These are phyloP conservation scores for Pseudopleuronectes americanus DNA, from an alignment of 2,797 vertebrate species.

Conservation along the genomic window DNA sequence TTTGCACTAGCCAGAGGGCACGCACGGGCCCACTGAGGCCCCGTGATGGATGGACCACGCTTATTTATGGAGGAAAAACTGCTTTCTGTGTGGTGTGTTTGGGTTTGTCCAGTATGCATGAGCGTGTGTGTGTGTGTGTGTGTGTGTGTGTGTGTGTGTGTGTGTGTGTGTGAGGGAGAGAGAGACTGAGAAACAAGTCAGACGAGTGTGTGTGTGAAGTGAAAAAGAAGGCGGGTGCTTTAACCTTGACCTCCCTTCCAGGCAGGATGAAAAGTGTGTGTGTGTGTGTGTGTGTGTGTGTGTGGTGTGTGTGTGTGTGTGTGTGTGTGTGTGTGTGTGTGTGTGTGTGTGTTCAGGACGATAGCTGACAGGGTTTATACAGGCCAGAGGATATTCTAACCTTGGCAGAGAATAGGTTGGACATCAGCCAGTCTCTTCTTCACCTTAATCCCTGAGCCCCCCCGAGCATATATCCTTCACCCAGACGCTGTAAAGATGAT, in stretches of 20 bases:
- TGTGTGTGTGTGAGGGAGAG: background rate
- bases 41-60: constrained; percentile 72
- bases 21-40: constrained; percentile 56
- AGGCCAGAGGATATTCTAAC: constrained; percentile 74
- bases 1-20: constrained; percentile 74
- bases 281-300: constrained; percentile 13
- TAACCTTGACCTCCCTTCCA: constrained; percentile 67
- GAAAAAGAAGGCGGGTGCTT: constrained; percentile 7
- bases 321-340: constrained; percentile 15
- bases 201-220: constrained; percentile 23
- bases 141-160: no score
- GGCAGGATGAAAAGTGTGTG: constrained; percentile 44
- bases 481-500: constrained; percentile 44
- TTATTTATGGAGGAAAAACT: constrained; percentile 61
- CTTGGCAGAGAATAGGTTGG: constrained; percentile 75
- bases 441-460: constrained; percentile 65
- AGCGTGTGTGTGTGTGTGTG: constrained; percentile 11
- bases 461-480: constrained; percentile 63
- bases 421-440: constrained; percentile 64
- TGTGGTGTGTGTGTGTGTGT: constrained; percentile 10
- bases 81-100: constrained; percentile 22
- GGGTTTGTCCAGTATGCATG: constrained; percentile 14
- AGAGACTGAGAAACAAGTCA: constrained; percentile 24
- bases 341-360: constrained; percentile 3
- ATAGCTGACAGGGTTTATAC: constrained; percentile 57